These are phyloP conservation scores for Lasioglossum oenotherae DNA, from an alignment of 2,888 invertebrate genomes.

Conservation along the genomic window DNA sequence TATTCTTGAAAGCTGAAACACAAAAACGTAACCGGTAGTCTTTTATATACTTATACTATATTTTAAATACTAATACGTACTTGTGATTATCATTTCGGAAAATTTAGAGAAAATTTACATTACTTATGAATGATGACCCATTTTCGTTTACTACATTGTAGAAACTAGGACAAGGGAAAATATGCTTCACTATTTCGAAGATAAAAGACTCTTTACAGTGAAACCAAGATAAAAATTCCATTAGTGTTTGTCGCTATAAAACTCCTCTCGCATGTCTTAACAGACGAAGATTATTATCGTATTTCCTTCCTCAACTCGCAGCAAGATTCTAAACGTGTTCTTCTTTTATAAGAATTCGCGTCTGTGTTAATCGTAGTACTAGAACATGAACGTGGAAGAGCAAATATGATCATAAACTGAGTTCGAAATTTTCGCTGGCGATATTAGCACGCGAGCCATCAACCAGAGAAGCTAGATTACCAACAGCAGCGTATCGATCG, in stretches of 20 bases:
- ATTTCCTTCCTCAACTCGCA: neutral
- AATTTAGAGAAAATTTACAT: neutral
- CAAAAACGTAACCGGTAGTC: neutral
- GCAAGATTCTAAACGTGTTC: neutral
- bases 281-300: neutral
- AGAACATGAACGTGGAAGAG: neutral
- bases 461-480: neutral
- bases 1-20: neutral
- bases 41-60: neutral
- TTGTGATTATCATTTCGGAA: neutral
- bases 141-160: neutral
- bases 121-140: too few relatives aligned
- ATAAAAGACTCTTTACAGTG: neutral
- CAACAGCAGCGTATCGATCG: conserved; percentile 4
- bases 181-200: neutral
- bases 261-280: neutral
- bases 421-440: neutral
- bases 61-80: neutral
- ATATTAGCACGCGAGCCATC: neutral
- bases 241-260: neutral
- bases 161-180: neutral
- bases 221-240: neutral
- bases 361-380: neutral
- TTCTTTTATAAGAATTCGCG: neutral
- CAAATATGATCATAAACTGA: neutral